Evolutionary conservation across 1,140 invertebrate genomes (phyloP).

Genomic region (Drosophila tsacasi): DNA sequence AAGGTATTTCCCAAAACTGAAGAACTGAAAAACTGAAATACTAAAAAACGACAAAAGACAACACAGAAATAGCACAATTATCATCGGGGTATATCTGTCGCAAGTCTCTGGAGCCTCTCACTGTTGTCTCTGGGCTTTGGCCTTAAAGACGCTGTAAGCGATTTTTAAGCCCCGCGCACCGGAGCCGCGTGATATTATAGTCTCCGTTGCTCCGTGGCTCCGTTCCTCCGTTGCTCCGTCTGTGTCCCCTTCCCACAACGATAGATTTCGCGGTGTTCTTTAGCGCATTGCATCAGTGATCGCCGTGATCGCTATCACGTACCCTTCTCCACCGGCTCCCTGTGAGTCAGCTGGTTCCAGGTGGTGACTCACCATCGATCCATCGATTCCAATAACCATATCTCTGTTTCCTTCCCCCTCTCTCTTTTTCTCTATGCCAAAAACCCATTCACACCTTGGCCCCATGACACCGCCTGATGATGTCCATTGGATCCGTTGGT

Average conservation of each 20-base stretch:
- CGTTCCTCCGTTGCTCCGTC: not conserved
- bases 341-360: slow-evolving; percentile 31
- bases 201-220: slow-evolving; percentile 1
- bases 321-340: slow-evolving; percentile 13
- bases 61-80: slow-evolving; percentile 18
- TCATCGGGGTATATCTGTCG: slow-evolving; percentile 22
- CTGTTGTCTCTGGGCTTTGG: slow-evolving; percentile 62
- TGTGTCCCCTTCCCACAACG: not conserved
- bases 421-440: not conserved
- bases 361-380: slow-evolving; percentile 4
- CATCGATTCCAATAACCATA: slow-evolving; percentile 29
- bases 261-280: slow-evolving; percentile 24
- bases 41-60: not conserved
- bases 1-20: slow-evolving; percentile 35
- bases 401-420: slow-evolving; percentile 3
- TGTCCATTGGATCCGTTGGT: slow-evolving; percentile 14
- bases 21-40: not conserved
- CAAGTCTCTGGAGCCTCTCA: slow-evolving; percentile 18
- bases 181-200: slow-evolving; percentile 65
- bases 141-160: slow-evolving; percentile 78
- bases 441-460: slow-evolving; percentile 32
- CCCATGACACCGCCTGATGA: slow-evolving; percentile 12
- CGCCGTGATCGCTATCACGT: slow-evolving; percentile 44
- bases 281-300: slow-evolving; percentile 30
- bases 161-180: slow-evolving; percentile 69